These are phyloP conservation scores for Apoderus coryli DNA, from an alignment of 2,888 invertebrate genomes.

Conservation along the genomic window DNA sequence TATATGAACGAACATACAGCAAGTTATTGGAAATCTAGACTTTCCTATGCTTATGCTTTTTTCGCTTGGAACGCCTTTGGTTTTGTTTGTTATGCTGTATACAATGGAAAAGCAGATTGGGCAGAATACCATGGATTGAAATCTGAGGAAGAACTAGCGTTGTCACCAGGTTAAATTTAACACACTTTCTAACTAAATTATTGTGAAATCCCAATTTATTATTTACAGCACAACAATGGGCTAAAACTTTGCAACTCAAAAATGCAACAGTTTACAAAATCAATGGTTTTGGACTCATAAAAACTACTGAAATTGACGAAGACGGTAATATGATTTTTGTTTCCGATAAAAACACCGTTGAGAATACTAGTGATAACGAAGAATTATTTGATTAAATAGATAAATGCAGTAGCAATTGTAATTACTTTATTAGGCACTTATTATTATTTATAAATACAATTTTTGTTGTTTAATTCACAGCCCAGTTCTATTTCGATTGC, in stretches of 20 bases:
- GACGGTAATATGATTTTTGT: slow-evolving; percentile 4
- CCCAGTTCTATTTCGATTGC: slow-evolving; percentile 31
- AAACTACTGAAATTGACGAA: slow-evolving; percentile 10
- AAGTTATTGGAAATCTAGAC: slow-evolving; percentile 42
- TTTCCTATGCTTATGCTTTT: slow-evolving; percentile 47
- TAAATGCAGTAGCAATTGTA: slow-evolving; percentile 15
- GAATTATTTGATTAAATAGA: slow-evolving; percentile 23
- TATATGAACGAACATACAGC: slow-evolving; percentile 40
- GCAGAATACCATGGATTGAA: slow-evolving; percentile 49
- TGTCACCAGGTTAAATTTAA: slow-evolving; percentile 27
- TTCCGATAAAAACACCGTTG: slow-evolving; percentile 6
- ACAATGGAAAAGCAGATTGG: slow-evolving; percentile 50
- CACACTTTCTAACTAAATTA: neutral
- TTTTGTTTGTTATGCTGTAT: slow-evolving; percentile 42
- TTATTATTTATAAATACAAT: slow-evolving; percentile 15
- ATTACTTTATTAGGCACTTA: slow-evolving; percentile 6
- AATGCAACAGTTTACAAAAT: slow-evolving; percentile 42
- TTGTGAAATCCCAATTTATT: neutral
- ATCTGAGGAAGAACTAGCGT: slow-evolving; percentile 39
- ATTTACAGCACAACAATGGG: slow-evolving; percentile 41
- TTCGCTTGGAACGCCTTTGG: slow-evolving; percentile 63
- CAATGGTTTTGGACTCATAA: slow-evolving; percentile 34
- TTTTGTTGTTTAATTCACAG: slow-evolving; percentile 24
- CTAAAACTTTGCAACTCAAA: slow-evolving; percentile 39
- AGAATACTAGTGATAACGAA: slow-evolving; percentile 2